Evolutionary conservation across 2,113 vertebrate genomes (phyloP).

Genomic region (Gallinago paraguaiae): DNA sequence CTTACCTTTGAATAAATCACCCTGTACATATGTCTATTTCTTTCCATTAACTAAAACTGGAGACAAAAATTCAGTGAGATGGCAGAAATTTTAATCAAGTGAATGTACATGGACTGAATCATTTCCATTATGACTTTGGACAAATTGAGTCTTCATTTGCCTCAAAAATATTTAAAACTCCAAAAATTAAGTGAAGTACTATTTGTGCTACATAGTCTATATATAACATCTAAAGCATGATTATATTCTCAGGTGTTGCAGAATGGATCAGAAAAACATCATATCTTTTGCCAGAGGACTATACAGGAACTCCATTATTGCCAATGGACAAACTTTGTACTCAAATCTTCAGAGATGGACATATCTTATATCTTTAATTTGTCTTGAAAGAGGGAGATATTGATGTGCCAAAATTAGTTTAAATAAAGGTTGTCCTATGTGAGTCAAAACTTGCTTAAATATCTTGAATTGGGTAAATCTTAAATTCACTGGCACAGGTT

Average conservation of each 20-base stretch:
- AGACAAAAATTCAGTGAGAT: neutral
- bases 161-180: neutral
- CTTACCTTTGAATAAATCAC: neutral
- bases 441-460: neutral
- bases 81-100: neutral
- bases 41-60: neutral
- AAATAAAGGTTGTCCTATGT: neutral
- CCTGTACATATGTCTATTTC: neutral
- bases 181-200: neutral
- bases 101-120: neutral
- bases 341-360: rapidly evolving
- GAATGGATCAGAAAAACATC: neutral
- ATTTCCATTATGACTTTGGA: neutral
- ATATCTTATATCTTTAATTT: neutral
- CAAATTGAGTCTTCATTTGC: neutral
- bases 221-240: neutral
- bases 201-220: neutral
- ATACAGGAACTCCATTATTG: neutral
- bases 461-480: neutral
- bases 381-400: neutral
- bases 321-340: neutral
- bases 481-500: neutral
- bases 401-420: neutral
- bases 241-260: neutral
- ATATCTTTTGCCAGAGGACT: neutral